Conservation (phyloP, 2,888 invertebrate genomes). For the Anticlea derivata region DNA sequence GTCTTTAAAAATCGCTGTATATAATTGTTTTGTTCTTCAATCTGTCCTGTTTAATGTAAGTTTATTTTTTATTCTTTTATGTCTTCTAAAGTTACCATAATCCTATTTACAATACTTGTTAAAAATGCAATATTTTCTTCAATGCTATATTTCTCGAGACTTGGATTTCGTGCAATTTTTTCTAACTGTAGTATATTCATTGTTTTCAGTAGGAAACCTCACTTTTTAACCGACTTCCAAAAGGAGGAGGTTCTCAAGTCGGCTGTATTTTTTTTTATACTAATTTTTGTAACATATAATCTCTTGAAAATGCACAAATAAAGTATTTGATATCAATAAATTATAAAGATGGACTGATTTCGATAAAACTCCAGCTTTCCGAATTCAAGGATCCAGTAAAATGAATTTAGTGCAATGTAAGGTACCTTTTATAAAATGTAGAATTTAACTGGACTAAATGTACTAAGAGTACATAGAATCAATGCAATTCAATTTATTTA, state of each 20-base stretch:
- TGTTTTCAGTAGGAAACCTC: no score
- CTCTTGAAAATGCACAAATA: conserved; percentile 19
- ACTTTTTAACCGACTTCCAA: conserved; percentile 14
- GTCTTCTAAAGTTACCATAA: conserved; percentile 29
- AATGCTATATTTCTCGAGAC: no score
- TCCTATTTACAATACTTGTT: not conserved
- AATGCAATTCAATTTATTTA: not conserved
- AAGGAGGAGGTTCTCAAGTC: no score
- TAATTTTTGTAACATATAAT: not conserved
- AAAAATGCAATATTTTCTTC: not conserved
- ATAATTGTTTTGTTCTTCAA: conserved; percentile 33
- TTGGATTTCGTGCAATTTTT: no score
- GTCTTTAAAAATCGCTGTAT: conserved; percentile 33
- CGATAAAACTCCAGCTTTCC: conserved; percentile 7
- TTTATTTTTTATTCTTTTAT: conserved; percentile 29
- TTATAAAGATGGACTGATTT: conserved; percentile 11
- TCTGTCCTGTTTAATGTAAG: conserved; percentile 28
- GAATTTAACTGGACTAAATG: not conserved
- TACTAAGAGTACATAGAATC: conserved; percentile 2
- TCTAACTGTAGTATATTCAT: no score
- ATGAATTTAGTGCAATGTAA: no score
- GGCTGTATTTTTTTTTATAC: no score
- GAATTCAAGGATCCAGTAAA: not conserved
- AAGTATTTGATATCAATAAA: not conserved
- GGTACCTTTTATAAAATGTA: conserved; percentile 3